Conservation (phyloP, 2,113 vertebrate genomes). For the Ahaetulla prasina region DNA sequence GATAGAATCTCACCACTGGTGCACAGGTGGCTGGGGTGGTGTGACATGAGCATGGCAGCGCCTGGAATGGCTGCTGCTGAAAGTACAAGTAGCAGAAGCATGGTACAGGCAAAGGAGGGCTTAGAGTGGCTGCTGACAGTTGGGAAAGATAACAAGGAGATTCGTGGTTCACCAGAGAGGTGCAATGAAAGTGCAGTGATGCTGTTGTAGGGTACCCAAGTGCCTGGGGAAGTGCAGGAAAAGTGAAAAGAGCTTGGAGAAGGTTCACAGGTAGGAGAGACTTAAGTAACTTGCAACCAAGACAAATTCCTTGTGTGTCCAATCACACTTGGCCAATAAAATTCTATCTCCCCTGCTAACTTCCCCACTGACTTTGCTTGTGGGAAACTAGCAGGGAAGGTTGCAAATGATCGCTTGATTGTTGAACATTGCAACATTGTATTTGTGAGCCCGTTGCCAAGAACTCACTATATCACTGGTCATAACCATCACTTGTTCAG, state of each 20-base stretch:
- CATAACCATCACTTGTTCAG: not conserved
- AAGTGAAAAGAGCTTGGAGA: not conserved
- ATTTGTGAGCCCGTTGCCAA: not conserved
- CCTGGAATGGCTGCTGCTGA: not conserved
- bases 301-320: no score
- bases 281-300: not conserved
- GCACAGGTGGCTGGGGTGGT: not conserved
- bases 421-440: not conserved
- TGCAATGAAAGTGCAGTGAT: not conserved
- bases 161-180: not conserved
- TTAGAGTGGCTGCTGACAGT: not conserved
- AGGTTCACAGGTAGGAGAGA: not conserved
- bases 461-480: not conserved
- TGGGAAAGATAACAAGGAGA: not conserved
- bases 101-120: not conserved
- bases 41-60: not conserved
- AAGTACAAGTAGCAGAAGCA: not conserved
- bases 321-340: no score
- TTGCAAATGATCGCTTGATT: not conserved
- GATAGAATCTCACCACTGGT: no score
- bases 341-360: not conserved
- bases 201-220: not conserved
- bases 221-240: not conserved
- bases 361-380: not conserved
- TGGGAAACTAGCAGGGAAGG: not conserved